These are phyloP conservation scores for Corvus cornix DNA, from an alignment of 2,113 vertebrate species.

Conservation along the genomic window DNA sequence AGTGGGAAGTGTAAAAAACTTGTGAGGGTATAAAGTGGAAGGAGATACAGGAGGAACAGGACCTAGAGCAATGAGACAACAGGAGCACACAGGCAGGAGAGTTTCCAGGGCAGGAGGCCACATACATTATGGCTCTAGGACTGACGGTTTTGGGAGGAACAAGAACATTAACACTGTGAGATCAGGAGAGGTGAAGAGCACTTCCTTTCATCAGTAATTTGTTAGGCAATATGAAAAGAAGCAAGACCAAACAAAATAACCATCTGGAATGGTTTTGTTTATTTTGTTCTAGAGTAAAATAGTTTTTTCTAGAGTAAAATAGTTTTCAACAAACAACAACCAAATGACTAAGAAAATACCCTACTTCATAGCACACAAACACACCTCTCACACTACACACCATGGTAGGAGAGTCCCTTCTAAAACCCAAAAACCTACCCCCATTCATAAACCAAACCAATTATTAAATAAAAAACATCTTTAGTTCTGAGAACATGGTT, in stretches of 20 bases:
- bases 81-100: not conserved
- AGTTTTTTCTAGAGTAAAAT: not conserved
- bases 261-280: not conserved
- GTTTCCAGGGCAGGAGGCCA: not conserved
- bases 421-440: not conserved
- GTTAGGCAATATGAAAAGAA: not conserved
- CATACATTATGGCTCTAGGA: not conserved
- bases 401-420: not conserved
- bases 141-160: not conserved
- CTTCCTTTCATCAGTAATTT: not conserved
- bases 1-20: not conserved
- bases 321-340: not conserved
- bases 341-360: conserved; percentile 4
- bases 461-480: not conserved
- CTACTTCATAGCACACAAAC: not conserved
- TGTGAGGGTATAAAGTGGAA: not conserved
- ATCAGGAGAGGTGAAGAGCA: not conserved
- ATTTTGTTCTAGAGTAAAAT: no score
- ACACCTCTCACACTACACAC: not conserved
- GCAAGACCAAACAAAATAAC: not conserved
- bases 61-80: not conserved
- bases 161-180: not conserved
- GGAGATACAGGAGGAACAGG: not conserved
- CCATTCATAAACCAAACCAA: not conserved
- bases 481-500: not conserved